A percentile compares a stretch with the other conserved stretches of the same genome.
phyloP scores from a whole-genome alignment of 2,113 vertebrate genomes.

The Mugil cephalus region DNA sequence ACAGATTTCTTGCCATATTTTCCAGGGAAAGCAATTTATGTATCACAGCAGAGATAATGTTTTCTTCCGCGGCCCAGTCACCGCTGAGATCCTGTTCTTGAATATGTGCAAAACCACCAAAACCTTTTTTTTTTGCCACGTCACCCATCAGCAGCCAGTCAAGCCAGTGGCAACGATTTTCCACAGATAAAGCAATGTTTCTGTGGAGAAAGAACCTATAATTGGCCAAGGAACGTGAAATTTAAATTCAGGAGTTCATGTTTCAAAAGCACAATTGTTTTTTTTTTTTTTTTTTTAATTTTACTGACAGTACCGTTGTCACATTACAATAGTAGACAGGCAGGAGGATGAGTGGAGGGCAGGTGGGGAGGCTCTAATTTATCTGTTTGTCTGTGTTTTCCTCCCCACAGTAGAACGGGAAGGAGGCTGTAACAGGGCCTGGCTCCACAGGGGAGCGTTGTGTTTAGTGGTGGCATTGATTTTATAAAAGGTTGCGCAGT shows the following conservation, averaged over 20 bases:
- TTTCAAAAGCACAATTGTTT: slow-evolving; percentile 34
- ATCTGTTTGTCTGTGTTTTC: slow-evolving; percentile 81
- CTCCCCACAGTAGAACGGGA: slow-evolving; percentile 44
- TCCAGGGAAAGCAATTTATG: slow-evolving; percentile 38
- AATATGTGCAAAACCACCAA: slow-evolving; percentile 30
- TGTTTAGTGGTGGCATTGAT: slow-evolving; percentile 83
- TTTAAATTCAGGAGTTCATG: slow-evolving; percentile 61
- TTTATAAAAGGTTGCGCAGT: slow-evolving; percentile 83
- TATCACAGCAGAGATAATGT: slow-evolving; percentile 51
- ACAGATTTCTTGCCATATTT: slow-evolving; percentile 56
- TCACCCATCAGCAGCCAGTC: slow-evolving; percentile 47
- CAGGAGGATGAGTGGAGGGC: slow-evolving; percentile 56
- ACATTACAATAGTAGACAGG: slow-evolving; percentile 53
- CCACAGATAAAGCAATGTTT: slow-evolving; percentile 20
- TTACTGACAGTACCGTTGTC: slow-evolving; percentile 59
- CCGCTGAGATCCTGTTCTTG: slow-evolving; percentile 29
- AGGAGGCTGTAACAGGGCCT: slow-evolving; percentile 67
- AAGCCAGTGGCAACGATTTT: slow-evolving; percentile 59
- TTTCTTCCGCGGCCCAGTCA: slow-evolving; percentile 31
- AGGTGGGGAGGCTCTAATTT: slow-evolving; percentile 71
- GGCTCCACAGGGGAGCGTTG: slow-evolving; percentile 70
- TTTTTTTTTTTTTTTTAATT: slow-evolving; percentile 19
- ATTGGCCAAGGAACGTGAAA: slow-evolving; percentile 62
- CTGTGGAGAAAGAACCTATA: slow-evolving; percentile 54
- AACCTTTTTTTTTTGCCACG: slow-evolving; percentile 37